These are phyloP conservation scores for Drosophila sordidula DNA, from an alignment of 2,888 invertebrate genomes.

Conservation along the genomic window DNA sequence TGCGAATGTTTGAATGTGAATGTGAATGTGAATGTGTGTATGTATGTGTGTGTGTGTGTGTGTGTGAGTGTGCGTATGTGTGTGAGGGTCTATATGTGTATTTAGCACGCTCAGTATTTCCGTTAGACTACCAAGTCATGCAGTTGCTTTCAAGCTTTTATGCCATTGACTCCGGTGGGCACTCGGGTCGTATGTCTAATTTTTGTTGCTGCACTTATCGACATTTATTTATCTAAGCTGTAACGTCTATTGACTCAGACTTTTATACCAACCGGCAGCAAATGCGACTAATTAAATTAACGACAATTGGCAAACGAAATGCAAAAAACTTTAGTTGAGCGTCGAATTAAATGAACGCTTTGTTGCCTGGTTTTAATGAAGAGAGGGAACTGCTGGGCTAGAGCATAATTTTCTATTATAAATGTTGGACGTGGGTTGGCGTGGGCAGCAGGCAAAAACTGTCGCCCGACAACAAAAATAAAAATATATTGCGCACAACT, in stretches of 20 bases:
- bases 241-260: conserved; percentile 15
- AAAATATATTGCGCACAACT: conserved; percentile 62
- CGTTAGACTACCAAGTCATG: conserved; percentile 30
- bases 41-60: neutral
- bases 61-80: neutral
- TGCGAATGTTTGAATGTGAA: conserved; percentile 31
- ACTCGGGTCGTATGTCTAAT: conserved; percentile 36
- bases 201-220: conserved; percentile 36
- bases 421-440: conserved; percentile 8
- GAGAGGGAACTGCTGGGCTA: conserved; percentile 30
- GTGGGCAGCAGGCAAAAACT: conserved; percentile 24
- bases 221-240: conserved; percentile 24
- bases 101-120: conserved; percentile 30
- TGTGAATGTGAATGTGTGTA: conserved; percentile 1
- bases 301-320: conserved; percentile 47
- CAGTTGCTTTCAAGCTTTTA: conserved; percentile 39
- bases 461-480: conserved; percentile 43
- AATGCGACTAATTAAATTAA: conserved; percentile 65
- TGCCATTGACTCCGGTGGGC: conserved; percentile 22
- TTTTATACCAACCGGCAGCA: conserved; percentile 2
- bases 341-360: conserved; percentile 54
- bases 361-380: conserved; percentile 52
- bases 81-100: neutral
- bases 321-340: conserved; percentile 6
- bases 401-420: conserved; percentile 56